These are phyloP conservation scores for Lepidurus arcticus DNA, from an alignment of 1,140 invertebrate species.

Conservation along the genomic window DNA sequence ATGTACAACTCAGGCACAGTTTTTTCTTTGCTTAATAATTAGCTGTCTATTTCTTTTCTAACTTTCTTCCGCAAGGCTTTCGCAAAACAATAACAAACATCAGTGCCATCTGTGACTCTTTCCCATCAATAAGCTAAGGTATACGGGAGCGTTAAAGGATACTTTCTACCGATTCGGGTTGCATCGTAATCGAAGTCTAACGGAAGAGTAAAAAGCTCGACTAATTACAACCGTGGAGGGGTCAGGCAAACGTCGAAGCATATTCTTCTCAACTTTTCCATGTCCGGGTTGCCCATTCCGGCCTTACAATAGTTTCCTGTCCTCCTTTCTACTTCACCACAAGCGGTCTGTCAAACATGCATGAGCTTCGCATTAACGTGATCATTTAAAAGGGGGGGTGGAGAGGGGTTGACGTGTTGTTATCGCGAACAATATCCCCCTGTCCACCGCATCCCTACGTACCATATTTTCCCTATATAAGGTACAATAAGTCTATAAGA, in stretches of 20 bases:
- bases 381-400: background rate
- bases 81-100: no score
- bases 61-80: no score
- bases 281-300: background rate
- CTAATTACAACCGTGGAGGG: no score
- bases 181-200: no score
- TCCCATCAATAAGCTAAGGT: no score
- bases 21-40: no score
- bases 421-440: background rate
- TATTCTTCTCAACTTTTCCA: background rate
- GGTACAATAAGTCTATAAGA: background rate
- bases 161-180: no score
- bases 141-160: no score
- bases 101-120: no score
- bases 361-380: constrained; percentile 10
- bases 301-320: background rate
- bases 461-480: background rate
- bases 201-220: no score
- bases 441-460: background rate
- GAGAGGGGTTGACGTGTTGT: constrained; percentile 15
- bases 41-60: no score
- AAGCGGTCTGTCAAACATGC: constrained; percentile 21
- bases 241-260: background rate
- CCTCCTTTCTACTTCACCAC: background rate
- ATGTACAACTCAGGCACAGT: no score